Base-by-base conservation (phyloP, 1,140 invertebrate genomes). In the Laodelphax striatellus region DNA sequence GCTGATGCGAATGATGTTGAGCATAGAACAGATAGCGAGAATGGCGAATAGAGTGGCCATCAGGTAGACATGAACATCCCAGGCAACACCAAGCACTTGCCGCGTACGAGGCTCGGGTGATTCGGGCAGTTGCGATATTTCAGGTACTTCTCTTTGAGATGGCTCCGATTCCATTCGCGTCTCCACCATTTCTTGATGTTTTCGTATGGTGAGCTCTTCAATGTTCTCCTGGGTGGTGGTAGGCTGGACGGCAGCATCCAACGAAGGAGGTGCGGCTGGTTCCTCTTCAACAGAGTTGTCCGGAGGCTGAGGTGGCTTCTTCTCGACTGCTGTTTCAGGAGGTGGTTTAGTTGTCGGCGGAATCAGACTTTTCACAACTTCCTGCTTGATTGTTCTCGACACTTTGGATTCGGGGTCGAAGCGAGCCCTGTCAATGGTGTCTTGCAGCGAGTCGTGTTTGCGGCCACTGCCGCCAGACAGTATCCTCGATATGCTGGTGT, bases 51-150 rank as follows among this genome's bases (percentile, higher is more conserved):
- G 78, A 13, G 85, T 81, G 0, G 88, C 90, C 0, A 87, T 86
- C 11, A 88, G 70, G 74, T 94, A 94, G 1, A 94, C 85, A 68
- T 94, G 90, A 13, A 94, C 77, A 63, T 90, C 88, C 91, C 90
- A 94, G 1, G 89, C 88, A 65, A 90, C 83, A 0, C 82, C 80
- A 34, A 70, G 62, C 56, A 70, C 63, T 43, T 70, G 63, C 21
- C 67, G 62, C 11, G 63, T 66, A 43, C 68, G 57, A 10, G 68
- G 67, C 60, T 70, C 67, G 14, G 65, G 65, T 21, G 61, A 55
- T 50, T 68, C 68, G 3, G 64, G 62, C 41, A 63, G 19, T 5
- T 65, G 62, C 19, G 60, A 53, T 4, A 64, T 57, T 55, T 64
- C 61, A 41, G 64, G 60, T 54, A 52, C 57, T 28, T 56, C 53